These are phyloP conservation scores for Gastrophryne carolinensis DNA, from an alignment of 2,797 vertebrate species.

Conservation along the genomic window DNA sequence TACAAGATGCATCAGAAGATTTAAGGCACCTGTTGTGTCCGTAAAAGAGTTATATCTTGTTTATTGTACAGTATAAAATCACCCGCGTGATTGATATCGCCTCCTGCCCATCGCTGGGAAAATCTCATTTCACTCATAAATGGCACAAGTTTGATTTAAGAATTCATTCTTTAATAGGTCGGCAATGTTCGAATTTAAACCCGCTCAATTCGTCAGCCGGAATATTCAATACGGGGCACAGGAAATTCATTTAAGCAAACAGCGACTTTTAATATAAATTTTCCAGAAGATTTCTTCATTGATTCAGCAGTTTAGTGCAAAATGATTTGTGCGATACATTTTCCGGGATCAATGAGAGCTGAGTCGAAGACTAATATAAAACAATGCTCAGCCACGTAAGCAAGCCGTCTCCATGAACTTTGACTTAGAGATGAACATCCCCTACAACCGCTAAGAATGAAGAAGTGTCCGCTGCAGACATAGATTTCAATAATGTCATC, in stretches of 20 bases:
- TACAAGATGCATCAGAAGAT: constrained; percentile 78
- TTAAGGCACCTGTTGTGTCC: constrained; percentile 84
- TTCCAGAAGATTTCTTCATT: constrained; percentile 98
- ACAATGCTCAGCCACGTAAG: constrained; percentile 71
- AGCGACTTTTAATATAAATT: constrained; percentile 96
- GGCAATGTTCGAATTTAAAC: constrained; percentile 94
- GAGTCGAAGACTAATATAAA: constrained; percentile 86
- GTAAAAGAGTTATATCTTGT: constrained; percentile 89
- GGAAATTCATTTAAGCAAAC: constrained; percentile 87
- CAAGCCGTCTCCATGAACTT: constrained; percentile 76
- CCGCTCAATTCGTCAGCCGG: constrained; percentile 94
- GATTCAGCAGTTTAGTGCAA: constrained; percentile 91
- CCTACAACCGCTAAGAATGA: rapidly evolving
- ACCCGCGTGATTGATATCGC: constrained; percentile 86
- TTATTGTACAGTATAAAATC: constrained; percentile 88
- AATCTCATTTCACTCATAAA: constrained; percentile 98
- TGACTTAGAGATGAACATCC: constrained; percentile 69
- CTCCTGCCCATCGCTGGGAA: constrained; percentile 76
- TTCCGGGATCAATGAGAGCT: constrained; percentile 86
- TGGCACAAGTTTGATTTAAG: constrained; percentile 96
- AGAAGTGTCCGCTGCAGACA: not conserved
- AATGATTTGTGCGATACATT: constrained; percentile 99
- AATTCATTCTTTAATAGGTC: constrained; percentile 93
- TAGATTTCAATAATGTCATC: constrained; percentile 1
- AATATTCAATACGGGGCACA: constrained; percentile 92